These are phyloP conservation scores for Actinernus sp. DNA, from an alignment of 92 coral and sea anemone species.

Conservation along the genomic window DNA sequence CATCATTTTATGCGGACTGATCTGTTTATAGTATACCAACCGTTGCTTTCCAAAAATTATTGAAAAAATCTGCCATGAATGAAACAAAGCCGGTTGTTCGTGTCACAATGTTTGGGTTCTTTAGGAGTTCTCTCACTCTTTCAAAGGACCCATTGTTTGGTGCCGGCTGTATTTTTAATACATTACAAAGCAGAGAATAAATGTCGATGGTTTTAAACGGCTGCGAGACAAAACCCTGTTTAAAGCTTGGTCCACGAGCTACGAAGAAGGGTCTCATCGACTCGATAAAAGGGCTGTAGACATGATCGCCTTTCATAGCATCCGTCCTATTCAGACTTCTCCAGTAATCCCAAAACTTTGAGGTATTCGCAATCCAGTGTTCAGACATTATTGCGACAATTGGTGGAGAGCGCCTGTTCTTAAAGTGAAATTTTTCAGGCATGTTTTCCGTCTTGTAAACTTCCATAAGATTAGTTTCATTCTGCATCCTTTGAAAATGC, in stretches of 20 bases:
- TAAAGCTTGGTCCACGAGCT: slow-evolving; percentile 92
- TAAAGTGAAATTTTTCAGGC: slow-evolving; percentile 73
- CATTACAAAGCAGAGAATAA: slow-evolving; percentile 82
- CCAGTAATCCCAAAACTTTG: slow-evolving; percentile 51
- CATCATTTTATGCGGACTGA: not conserved
- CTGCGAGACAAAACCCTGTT: slow-evolving; percentile 56
- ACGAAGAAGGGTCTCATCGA: slow-evolving; percentile 91
- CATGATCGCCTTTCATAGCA: slow-evolving; percentile 50
- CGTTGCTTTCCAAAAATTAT: not conserved
- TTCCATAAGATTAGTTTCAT: slow-evolving; percentile 33
- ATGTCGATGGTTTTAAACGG: slow-evolving; percentile 79
- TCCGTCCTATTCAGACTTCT: slow-evolving; percentile 5
- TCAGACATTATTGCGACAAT: slow-evolving; percentile 59
- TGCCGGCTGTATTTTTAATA: slow-evolving; percentile 72
- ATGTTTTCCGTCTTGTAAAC: slow-evolving; percentile 76
- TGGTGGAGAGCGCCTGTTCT: slow-evolving; percentile 66
- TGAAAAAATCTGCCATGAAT: not conserved
- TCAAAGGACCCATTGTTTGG: slow-evolving; percentile 88
- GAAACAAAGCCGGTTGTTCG: not conserved
- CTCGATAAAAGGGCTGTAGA: slow-evolving; percentile 49
- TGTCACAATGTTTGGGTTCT: not conserved
- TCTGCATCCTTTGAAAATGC: slow-evolving; percentile 47
- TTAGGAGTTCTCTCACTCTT: slow-evolving; percentile 49
- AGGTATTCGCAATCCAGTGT: slow-evolving; percentile 62
- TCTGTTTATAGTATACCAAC: not conserved